These are phyloP conservation scores for Apolygus lucorum DNA, from an alignment of 1,140 invertebrate genomes.

Conservation along the genomic window DNA sequence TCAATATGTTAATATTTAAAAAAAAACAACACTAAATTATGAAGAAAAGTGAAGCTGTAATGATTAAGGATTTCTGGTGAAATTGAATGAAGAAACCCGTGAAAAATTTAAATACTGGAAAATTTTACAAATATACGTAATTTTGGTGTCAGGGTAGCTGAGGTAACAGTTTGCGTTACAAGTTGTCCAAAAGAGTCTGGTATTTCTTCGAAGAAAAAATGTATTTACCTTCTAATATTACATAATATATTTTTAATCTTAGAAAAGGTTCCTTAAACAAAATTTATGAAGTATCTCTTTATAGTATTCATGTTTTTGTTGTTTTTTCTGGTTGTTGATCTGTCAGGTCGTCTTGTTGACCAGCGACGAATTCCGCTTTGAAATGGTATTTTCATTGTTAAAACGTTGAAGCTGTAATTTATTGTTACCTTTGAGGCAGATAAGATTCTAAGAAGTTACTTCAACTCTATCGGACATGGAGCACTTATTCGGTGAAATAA, in stretches of 20 bases:
- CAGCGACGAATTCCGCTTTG: no score
- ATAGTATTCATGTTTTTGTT: no score
- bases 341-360: no score
- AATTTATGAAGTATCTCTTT: neutral
- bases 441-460: no score
- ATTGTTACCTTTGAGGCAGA: no score
- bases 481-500: no score
- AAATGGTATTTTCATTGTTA: no score
- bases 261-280: neutral
- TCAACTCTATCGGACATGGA: no score
- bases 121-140: slow-evolving; percentile 25
- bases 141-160: slow-evolving; percentile 27
- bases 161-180: neutral
- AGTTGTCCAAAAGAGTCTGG: neutral
- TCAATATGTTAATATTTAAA: neutral
- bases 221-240: neutral
- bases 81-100: slow-evolving; percentile 7
- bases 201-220: slow-evolving; percentile 1
- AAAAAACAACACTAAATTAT: neutral
- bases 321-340: no score
- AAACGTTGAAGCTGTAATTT: no score
- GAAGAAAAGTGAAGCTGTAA: no score
- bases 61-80: no score
- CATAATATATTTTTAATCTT: neutral
- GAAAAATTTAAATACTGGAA: slow-evolving; percentile 1